phyloP scores from a whole-genome alignment of 2,797 vertebrate species.

The Hypotaenidia philippensis region DNA sequence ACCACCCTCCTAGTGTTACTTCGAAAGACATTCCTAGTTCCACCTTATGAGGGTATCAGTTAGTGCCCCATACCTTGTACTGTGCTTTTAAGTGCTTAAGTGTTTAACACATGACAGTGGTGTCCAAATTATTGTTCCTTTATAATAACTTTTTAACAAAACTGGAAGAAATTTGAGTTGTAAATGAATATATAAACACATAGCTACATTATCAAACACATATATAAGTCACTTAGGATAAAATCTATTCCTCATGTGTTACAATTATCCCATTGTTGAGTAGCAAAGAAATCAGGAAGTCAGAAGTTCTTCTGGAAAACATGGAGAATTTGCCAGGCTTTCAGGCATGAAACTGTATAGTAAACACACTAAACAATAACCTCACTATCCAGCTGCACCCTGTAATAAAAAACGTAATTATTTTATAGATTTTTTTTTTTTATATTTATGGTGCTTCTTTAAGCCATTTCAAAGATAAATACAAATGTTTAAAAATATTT shows the following conservation, averaged over 20 bases:
- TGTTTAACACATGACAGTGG: not conserved
- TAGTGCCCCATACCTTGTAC: not conserved
- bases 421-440: not conserved
- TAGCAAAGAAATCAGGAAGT: not conserved
- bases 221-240: not conserved
- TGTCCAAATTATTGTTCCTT: not conserved
- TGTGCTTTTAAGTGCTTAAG: not conserved
- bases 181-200: not conserved
- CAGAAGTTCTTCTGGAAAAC: not conserved
- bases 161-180: not conserved
- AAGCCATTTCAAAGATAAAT: not conserved
- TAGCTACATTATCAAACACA: not conserved
- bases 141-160: not conserved
- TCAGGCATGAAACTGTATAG: not conserved
- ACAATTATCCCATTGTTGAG: not conserved
- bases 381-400: not conserved
- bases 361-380: not conserved
- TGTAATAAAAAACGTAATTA: not conserved
- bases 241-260: not conserved
- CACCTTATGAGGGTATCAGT: not conserved
- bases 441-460: not conserved
- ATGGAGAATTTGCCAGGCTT: not conserved
- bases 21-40: not conserved
- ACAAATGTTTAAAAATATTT: accelerated
- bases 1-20: not conserved